A percentile compares a stretch with the other conserved stretches of the same genome.
Conservation (phyloP, 2,113 vertebrate genomes). For the Protobothrops mucrosquamatus region DNA sequence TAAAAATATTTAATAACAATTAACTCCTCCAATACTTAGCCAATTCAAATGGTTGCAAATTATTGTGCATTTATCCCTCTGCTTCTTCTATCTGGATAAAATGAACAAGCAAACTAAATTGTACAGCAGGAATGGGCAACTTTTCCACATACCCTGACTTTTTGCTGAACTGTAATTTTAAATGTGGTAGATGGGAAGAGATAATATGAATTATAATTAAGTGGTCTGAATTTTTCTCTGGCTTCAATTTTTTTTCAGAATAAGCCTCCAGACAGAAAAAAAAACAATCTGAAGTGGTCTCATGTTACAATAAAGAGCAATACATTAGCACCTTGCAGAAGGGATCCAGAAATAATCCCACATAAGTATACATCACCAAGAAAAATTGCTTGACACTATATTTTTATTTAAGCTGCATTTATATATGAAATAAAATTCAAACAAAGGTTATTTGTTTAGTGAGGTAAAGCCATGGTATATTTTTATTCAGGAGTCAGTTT, state of each 20-base stretch:
- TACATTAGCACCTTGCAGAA: background rate
- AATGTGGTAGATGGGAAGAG: background rate
- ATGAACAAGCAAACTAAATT: background rate
- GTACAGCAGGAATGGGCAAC: background rate
- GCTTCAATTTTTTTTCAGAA: background rate
- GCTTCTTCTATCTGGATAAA: background rate
- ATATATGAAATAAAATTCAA: background rate
- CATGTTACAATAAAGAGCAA: background rate
- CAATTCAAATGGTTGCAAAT: background rate
- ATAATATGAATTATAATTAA: background rate
- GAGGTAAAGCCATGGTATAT: background rate
- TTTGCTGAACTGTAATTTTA: background rate
- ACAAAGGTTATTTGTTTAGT: background rate
- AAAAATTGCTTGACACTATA: background rate
- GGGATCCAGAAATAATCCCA: background rate
- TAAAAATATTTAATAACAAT: background rate
- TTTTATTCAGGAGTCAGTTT: background rate
- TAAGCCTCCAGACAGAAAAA: background rate
- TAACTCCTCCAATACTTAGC: background rate
- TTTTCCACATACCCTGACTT: background rate
- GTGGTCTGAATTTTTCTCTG: background rate
- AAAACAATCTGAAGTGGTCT: background rate
- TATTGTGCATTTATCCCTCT: background rate
- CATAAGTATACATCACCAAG: background rate
- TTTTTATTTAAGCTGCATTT: background rate